Base-by-base conservation (phyloP, 2,888 invertebrate species). In the Idaea dimidiata region DNA sequence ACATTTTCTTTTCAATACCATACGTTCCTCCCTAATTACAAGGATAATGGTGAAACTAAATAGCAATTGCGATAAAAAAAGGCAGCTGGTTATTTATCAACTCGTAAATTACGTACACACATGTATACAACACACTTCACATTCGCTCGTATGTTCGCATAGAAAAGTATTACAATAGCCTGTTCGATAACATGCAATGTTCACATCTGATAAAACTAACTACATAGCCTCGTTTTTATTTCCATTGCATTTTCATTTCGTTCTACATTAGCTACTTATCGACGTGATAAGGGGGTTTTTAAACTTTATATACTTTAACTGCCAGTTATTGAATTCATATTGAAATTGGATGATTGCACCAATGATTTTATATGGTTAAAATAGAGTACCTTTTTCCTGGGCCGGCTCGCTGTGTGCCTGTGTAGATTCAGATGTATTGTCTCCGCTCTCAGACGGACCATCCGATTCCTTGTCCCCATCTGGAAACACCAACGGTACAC, bases 401-500 rank as follows among this genome's bases (percentile, higher is more conserved):
- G 93, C 87, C 56, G 91, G 89, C 70, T 91, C 91, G 75, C 88
- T 91, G 62, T 86, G 75, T 32, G 87, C 82, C 74, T 91, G 91
- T 59, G 90, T 91, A 33, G 91, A 90, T 72, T 92, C 92, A 59
- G 92, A 92, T 53, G 91, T 91, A 70, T 88, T 92, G 77, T 93
- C 93, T n/a, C 91, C 93, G 76, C 92, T 91, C 81, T 93, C 93
- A 8, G 93, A 93, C 65, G 88, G 90, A 1, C 89, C 91, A 74
- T 93, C 93, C n/a, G 93, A 91, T 68, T 93, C 93, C 79, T 93
- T 93, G 73, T 90, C 91, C 70, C 90, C 92, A 90, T 93, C 93
- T 93, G 89, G 62, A 82, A 87, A 67, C 68, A 56, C 7, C 56
- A 43, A 68, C 66, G 8, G 18, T 17, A 18, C 56, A 56, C 56